Base-by-base conservation (phyloP, 2,113 vertebrate genomes). In the Bostrychus sinensis region DNA sequence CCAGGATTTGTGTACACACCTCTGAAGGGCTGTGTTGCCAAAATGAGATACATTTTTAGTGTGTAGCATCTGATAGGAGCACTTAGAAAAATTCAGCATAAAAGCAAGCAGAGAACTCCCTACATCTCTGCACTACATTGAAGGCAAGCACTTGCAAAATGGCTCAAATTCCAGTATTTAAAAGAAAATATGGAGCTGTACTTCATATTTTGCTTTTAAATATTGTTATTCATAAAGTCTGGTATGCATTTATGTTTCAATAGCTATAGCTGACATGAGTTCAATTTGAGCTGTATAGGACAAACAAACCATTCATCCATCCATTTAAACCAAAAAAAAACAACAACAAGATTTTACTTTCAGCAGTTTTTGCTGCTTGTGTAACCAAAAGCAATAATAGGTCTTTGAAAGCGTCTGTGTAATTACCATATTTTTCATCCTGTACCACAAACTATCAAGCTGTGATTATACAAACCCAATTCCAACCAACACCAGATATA, bases 1-100 rank as follows among this genome's bases (percentile, higher is more conserved):
- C 57, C 28, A 10, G 53, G 43, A 80, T 78, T 66, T 68, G 46
- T 66, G 56, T 4, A 39, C 14, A 17, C 32, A 69, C 63, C 75
- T 81, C 68, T 71, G 51, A 78, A 78, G 42, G 0, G 62, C 1
- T 54, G 69, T 77, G 57, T 80, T 79, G 71, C 39, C 56, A 81
- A 86, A 73, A 56, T 5, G 25, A 62, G 56, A 84, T 74, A 72
- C 22, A 16, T 57, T 80, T n/a, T 42, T 78, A 43, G 30, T 58
- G 37, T 34, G 17, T 43, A 72, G 69, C 61, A 75, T 72, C 63
- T 76, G 55, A 77, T 56, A 65, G 63, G 62, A 34, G 34, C 68
- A 63, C 36, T 68, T 68, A 25, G 9, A 50, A 70, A 19, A 67
- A 66, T 60, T 74, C 23, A 25, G 45, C 54, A 53, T 55, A 17